Percentiles rank a stretch among this genome's conserved stretches.
phyloP scores from a whole-genome alignment of 2,113 vertebrate species.

The Atherinomorus stipes region DNA sequence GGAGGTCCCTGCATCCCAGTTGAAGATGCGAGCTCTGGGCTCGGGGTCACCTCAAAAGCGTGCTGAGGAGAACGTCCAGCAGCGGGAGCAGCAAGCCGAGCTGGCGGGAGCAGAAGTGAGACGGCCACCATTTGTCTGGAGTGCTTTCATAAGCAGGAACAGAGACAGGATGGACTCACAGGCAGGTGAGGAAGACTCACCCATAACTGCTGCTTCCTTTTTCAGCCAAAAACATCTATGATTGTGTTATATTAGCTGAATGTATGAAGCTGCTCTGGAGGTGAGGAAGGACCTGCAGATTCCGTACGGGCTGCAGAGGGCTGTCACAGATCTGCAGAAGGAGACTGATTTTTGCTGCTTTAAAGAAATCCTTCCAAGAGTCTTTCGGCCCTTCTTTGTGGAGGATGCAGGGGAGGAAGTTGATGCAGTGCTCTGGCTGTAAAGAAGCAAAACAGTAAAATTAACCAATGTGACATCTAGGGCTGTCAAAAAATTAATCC shows the following conservation, averaged over 20 bases:
- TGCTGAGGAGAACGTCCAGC: slow-evolving; percentile 35
- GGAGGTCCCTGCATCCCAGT: slow-evolving; percentile 43
- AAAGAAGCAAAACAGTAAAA: too few relatives aligned
- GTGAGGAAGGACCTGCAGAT: slow-evolving; percentile 61
- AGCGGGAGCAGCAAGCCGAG: slow-evolving; percentile 34
- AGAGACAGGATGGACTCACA: slow-evolving; percentile 39
- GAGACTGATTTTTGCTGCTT: too few relatives aligned
- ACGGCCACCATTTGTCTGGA: slow-evolving; percentile 29
- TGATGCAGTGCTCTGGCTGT: too few relatives aligned
- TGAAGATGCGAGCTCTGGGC: slow-evolving; percentile 54
- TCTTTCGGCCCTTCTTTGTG: too few relatives aligned
- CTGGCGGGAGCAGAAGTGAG: slow-evolving; percentile 37
- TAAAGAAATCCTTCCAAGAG: too few relatives aligned
- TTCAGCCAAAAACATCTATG: too few relatives aligned
- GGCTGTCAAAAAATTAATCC: too few relatives aligned
- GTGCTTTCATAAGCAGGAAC: slow-evolving; percentile 17
- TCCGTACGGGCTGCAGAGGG: slow-evolving; percentile 42
- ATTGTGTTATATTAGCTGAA: not conserved
- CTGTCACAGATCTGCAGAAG: slow-evolving; percentile 38
- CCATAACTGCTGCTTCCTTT: too few relatives aligned
- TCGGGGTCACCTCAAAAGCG: slow-evolving; percentile 51
- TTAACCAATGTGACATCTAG: too few relatives aligned
- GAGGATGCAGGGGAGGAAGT: too few relatives aligned
- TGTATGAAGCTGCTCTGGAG: slow-evolving; percentile 10
- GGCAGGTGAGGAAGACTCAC: slow-evolving; percentile 47